Percentiles rank a stretch among this genome's conserved stretches.
phyloP scores from a whole-genome alignment of 2,888 invertebrate species.

The Ophioninae sp. region DNA sequence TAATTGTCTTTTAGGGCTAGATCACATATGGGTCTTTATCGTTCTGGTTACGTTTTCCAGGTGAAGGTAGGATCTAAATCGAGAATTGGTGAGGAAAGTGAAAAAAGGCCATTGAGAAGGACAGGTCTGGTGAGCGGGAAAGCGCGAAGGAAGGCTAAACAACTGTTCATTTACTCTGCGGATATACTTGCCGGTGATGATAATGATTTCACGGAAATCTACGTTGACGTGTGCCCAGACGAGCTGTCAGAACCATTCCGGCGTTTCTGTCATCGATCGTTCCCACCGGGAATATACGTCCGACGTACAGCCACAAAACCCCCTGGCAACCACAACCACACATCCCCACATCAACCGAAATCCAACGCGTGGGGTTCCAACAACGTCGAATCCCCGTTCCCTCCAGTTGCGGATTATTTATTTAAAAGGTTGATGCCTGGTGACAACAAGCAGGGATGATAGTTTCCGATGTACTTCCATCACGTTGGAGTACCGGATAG shows the following conservation, averaged over 20 bases:
- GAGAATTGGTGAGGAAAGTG: not conserved
- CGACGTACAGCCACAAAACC: conserved; percentile 41
- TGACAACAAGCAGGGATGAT: conserved; percentile 46
- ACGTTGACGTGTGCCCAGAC: conserved; percentile 47
- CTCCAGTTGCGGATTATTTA: conserved; percentile 51
- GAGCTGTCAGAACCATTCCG: conserved; percentile 62
- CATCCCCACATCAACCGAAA: conserved; percentile 3
- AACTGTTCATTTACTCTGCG: conserved; percentile 21
- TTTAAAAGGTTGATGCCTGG: conserved; percentile 47
- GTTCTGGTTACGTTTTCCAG: too few relatives aligned
- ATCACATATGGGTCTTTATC: too few relatives aligned
- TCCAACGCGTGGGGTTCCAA: conserved; percentile 29
- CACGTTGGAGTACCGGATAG: not conserved
- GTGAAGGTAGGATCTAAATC: not conserved
- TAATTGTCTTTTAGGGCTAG: too few relatives aligned
- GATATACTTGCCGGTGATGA: conserved; percentile 25
- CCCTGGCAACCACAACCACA: conserved; percentile 46
- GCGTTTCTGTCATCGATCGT: conserved; percentile 63
- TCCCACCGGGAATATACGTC: conserved; percentile 49
- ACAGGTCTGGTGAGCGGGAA: not conserved
- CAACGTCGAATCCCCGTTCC: conserved; percentile 29
- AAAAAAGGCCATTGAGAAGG: not conserved
- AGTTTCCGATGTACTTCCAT: conserved; percentile 23
- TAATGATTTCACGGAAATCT: conserved; percentile 47
- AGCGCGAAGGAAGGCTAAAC: not conserved